phyloP scores from a whole-genome alignment of 2,797 vertebrate genomes.

The Argentina silus region DNA sequence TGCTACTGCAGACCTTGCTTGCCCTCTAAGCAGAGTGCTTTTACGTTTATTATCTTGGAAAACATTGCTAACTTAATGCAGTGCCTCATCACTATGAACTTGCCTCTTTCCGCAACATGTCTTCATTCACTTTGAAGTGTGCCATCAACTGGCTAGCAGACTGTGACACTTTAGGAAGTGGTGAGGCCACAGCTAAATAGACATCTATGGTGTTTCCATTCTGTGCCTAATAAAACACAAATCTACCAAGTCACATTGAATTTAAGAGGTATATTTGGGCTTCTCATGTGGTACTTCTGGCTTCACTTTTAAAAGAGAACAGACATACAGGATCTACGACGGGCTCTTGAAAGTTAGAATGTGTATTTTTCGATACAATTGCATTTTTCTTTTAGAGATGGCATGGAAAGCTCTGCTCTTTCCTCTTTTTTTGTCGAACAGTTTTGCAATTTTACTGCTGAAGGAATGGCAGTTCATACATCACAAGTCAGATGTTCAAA shows the following conservation, averaged over 20 bases:
- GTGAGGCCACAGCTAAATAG: slow-evolving; percentile 9
- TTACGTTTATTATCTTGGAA: neutral
- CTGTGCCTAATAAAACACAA: neutral
- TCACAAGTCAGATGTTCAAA: too few species aligned
- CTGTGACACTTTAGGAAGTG: slow-evolving; percentile 3
- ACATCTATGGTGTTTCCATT: slow-evolving; percentile 4
- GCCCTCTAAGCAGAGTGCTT: neutral
- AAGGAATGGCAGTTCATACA: too few species aligned
- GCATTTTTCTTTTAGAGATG: too few species aligned
- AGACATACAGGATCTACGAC: neutral
- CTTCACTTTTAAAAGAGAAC: slow-evolving; percentile 27
- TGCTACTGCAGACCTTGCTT: slow-evolving; percentile 4
- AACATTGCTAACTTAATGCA: slow-evolving; percentile 5
- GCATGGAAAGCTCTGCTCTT: too few species aligned
- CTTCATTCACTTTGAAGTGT: neutral
- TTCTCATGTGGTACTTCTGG: neutral
- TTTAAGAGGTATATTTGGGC: neutral
- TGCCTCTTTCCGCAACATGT: neutral
- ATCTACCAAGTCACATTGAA: slow-evolving; percentile 1
- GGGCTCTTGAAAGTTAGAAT: neutral
- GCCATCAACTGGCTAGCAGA: neutral
- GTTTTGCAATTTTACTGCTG: too few species aligned
- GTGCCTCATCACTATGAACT: neutral
- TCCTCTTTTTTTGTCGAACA: too few species aligned
- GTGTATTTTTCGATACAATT: too few species aligned